Evolutionary conservation across 37 sponge, comb jelly and placozoan genomes (phyloP).

Genomic region (Bolinopsis microptera): DNA sequence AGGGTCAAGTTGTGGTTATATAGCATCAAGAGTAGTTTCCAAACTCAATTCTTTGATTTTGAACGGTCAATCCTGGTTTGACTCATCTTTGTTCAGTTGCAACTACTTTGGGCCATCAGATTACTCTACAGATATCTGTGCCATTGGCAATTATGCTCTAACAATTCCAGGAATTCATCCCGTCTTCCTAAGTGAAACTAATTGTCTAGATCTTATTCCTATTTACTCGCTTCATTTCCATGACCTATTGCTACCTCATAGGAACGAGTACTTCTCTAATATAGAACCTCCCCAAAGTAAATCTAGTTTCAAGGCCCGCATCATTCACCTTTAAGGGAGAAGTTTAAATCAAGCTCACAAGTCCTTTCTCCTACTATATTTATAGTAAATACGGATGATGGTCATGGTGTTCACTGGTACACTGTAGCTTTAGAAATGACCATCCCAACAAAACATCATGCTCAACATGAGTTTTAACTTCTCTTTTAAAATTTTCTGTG

Average conservation of each 20-base stretch:
- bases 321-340: neutral
- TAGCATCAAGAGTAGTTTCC: neutral
- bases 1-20: neutral
- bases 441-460: neutral
- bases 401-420: neutral
- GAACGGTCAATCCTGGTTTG: neutral
- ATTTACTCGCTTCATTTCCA: neutral
- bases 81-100: neutral
- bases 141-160: constrained; percentile 3
- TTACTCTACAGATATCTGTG: neutral
- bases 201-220: constrained; percentile 3
- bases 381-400: constrained; percentile 8
- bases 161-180: neutral
- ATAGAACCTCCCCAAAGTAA: neutral
- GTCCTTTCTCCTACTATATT: neutral
- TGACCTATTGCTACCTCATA: neutral
- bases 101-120: neutral
- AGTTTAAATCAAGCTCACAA: neutral
- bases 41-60: neutral
- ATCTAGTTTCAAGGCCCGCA: neutral
- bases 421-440: neutral
- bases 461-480: neutral
- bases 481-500: too few relatives aligned
- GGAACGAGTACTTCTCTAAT: neutral
- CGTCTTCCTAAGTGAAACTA: neutral